Conservation (phyloP, 2,113 vertebrate genomes). For the Onychostruthus taczanowskii region DNA sequence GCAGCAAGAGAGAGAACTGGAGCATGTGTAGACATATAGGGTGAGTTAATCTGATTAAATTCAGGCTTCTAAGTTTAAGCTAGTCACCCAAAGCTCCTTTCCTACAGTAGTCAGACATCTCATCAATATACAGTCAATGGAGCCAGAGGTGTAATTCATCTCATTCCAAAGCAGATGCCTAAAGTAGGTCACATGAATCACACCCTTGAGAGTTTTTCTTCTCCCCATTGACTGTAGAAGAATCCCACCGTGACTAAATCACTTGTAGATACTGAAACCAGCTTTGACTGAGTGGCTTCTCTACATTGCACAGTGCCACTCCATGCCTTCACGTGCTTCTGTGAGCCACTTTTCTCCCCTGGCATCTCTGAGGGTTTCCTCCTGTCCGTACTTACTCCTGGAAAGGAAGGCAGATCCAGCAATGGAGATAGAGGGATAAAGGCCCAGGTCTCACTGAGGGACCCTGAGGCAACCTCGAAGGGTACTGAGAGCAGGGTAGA, state of each 20-base stretch:
- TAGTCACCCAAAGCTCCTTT: constrained; percentile 51
- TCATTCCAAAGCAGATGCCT: constrained; percentile 25
- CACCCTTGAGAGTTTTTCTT: not conserved
- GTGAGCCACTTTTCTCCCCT: not conserved
- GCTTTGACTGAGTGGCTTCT: not conserved
- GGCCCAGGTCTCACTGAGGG: not conserved
- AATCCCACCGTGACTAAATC: not conserved
- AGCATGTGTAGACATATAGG: not conserved
- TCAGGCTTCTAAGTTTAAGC: constrained; percentile 33
- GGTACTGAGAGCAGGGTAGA: not conserved
- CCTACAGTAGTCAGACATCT: constrained; percentile 13
- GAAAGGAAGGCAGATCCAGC: not conserved
- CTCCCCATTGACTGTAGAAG: not conserved
- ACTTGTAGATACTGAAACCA: not conserved
- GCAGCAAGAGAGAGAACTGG: constrained; percentile 5
- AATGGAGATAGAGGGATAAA: not conserved
- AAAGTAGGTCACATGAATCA: constrained; percentile 49
- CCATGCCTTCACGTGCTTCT: rapidly evolving
- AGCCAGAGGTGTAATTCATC: constrained; percentile 49
- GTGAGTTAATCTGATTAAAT: constrained; percentile 50
- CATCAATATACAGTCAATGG: constrained; percentile 60
- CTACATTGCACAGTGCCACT: not conserved
- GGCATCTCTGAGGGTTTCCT: not conserved
- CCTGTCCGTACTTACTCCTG: not conserved
- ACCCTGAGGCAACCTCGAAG: not conserved